phyloP scores from a whole-genome alignment of 2,113 vertebrate species.

The Phrynosoma blainvillii region DNA sequence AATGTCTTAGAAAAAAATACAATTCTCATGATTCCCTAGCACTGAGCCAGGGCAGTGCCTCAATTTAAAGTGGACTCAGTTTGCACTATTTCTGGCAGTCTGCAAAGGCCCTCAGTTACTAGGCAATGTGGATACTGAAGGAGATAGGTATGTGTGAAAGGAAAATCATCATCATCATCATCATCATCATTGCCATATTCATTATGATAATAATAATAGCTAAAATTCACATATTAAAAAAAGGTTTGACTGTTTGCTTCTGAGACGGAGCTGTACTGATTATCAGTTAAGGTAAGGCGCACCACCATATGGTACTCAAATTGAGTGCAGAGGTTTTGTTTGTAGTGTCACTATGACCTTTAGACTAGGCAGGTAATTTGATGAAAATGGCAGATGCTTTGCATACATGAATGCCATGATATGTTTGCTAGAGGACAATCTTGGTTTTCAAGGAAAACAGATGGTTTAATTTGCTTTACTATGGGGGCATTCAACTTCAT shows the following conservation, averaged over 20 bases:
- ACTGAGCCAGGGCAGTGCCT: no score
- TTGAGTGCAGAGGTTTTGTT: background rate
- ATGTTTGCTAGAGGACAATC: background rate
- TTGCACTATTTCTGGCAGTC: no score
- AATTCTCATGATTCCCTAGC: no score
- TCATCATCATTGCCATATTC: background rate
- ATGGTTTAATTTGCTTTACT: background rate
- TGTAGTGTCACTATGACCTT: background rate
- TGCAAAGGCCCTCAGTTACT: no score
- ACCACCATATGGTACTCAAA: background rate
- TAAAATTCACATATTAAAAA: background rate
- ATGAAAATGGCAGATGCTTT: constrained; percentile 11
- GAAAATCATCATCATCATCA: no score
- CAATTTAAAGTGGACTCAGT: no score
- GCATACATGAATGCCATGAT: background rate
- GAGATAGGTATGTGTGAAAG: background rate
- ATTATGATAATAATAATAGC: background rate
- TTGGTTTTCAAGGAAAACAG: background rate
- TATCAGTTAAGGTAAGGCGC: background rate
- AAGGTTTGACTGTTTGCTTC: background rate
- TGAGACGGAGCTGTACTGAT: background rate
- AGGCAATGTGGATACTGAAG: background rate
- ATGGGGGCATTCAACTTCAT: background rate
- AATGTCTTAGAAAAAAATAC: no score
- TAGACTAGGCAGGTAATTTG: background rate